A percentile compares a stretch with the other conserved stretches of the same genome.
Conservation (phyloP, 2,888 invertebrate genomes). For the Acronicta alni region DNA sequence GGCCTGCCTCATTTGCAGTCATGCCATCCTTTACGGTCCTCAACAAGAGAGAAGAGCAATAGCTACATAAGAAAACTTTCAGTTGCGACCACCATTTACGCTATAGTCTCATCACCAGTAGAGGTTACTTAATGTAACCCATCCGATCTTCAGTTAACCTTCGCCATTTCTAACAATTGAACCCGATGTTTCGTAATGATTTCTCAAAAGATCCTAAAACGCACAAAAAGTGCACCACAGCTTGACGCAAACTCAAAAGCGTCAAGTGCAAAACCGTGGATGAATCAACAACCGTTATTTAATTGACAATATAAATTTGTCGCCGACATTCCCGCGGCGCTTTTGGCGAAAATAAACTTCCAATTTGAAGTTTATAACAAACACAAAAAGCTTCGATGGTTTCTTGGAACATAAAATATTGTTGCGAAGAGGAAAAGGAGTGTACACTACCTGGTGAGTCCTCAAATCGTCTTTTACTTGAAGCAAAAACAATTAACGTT, state of each 20-base stretch:
- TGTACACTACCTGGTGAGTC: conserved; percentile 10
- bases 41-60: no score
- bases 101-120: no score
- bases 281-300: conserved; percentile 54
- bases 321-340: conserved; percentile 31
- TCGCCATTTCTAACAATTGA: not conserved
- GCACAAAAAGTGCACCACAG: conserved; percentile 18
- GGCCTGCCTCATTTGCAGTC: no score
- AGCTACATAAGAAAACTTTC: no score
- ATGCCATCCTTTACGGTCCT: no score
- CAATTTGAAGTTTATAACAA: conserved; percentile 27
- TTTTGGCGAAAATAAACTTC: conserved; percentile 47
- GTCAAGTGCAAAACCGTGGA: conserved; percentile 35
- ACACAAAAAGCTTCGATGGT: conserved; percentile 29
- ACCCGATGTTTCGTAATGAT: not conserved
- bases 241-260: conserved; percentile 9
- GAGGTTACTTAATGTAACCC: no score
- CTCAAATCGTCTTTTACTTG: conserved; percentile 11
- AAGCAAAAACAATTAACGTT: conserved; percentile 26
- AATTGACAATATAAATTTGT: conserved; percentile 55
- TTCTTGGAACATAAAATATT: conserved; percentile 49
- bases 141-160: no score
- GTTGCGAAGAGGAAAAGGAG: conserved; percentile 53
- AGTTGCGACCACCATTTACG: no score
- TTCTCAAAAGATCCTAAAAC: conserved; percentile 1